Evolutionary conservation across 2,113 vertebrate species (phyloP).

Genomic region (Daubentonia madagascariensis): DNA sequence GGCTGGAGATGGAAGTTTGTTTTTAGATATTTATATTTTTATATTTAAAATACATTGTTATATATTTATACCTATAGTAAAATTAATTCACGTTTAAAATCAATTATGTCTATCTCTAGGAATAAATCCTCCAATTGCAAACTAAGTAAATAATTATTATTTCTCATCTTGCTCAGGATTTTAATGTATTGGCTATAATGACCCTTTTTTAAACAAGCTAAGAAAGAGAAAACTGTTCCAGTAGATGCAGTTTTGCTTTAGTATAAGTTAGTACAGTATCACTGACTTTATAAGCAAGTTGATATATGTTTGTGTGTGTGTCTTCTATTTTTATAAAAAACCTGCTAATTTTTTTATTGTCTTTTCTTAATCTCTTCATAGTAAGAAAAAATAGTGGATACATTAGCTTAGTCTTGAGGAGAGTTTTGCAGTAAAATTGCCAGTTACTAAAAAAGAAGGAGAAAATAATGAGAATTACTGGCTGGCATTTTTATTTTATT

Average conservation of each 20-base stretch:
- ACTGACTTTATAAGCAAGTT: constrained; percentile 51
- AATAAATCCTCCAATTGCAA: background rate
- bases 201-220: background rate
- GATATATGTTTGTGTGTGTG: constrained; percentile 41
- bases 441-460: constrained; percentile 63
- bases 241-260: constrained; percentile 25
- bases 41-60: background rate
- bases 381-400: constrained; percentile 52
- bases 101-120: rapidly evolving
- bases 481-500: constrained; percentile 76
- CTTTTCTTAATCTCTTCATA: constrained; percentile 60
- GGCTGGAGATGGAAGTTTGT: background rate
- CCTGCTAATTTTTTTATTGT: constrained; percentile 74
- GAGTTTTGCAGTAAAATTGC: background rate
- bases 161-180: background rate
- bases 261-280: background rate
- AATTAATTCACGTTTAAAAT: constrained; percentile 27
- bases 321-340: constrained; percentile 55
- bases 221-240: background rate
- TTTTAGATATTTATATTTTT: background rate
- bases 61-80: background rate
- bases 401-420: constrained; percentile 66
- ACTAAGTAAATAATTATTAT: background rate
- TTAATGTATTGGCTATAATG: background rate
- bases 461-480: constrained; percentile 63